These are phyloP conservation scores for Galago senegalensis DNA, from an alignment of 2,797 vertebrate species.

Conservation along the genomic window DNA sequence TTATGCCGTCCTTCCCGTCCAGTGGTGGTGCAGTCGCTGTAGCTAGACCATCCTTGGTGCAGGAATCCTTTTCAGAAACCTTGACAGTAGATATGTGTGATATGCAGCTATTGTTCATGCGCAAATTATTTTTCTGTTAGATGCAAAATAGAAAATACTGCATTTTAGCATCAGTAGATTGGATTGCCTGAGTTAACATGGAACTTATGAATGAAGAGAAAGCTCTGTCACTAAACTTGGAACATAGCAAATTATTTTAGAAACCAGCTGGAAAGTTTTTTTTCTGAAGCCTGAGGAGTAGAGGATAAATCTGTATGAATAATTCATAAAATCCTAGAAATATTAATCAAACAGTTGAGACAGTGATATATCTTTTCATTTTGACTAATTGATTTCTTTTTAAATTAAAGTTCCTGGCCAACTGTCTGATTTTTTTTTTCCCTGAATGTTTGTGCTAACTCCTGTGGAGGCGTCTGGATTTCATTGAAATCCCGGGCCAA, in stretches of 20 bases:
- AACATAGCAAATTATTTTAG: constrained; percentile 62
- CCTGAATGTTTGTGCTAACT: constrained; percentile 22
- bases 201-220: constrained; percentile 79
- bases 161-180: neutral
- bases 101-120: neutral
- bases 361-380: constrained; percentile 53
- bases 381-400: constrained; percentile 27
- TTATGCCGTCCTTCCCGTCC: constrained; percentile 58
- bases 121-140: neutral
- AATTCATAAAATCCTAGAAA: constrained; percentile 69
- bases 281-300: neutral
- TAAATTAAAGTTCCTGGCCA: constrained; percentile 55
- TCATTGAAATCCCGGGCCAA: constrained; percentile 58
- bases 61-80: constrained; percentile 17
- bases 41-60: neutral
- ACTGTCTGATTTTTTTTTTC: constrained; percentile 6
- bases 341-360: constrained; percentile 64
- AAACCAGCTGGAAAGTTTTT: constrained; percentile 56
- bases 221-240: constrained; percentile 48
- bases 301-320: constrained; percentile 65
- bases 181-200: constrained; percentile 14
- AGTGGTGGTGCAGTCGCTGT: neutral
- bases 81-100: neutral
- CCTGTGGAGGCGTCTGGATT: constrained; percentile 9
- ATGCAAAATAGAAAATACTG: neutral